phyloP scores from a whole-genome alignment of 2,113 vertebrate species.

The Progne subis region DNA sequence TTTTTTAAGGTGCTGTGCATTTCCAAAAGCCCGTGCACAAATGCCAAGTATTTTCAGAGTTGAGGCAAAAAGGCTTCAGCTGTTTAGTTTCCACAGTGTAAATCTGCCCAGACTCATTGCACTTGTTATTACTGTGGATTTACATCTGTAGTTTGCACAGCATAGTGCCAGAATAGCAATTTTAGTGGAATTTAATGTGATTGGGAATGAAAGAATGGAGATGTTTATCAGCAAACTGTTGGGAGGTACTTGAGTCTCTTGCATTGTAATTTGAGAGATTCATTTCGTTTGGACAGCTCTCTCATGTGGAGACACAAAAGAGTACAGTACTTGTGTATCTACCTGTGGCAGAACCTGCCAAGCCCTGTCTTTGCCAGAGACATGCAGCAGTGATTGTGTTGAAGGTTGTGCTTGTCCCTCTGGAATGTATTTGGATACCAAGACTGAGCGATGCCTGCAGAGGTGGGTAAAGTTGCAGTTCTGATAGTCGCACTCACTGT shows the following conservation, averaged over 20 bases:
- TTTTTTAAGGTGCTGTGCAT: neutral
- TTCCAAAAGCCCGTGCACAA: neutral
- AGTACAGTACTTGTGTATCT: conserved; percentile 89
- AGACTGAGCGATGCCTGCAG: conserved; percentile 81
- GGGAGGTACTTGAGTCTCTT: neutral
- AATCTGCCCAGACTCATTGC: neutral
- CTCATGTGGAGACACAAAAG: conserved; percentile 86
- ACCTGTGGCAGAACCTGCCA: conserved; percentile 88
- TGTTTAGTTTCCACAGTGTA: neutral
- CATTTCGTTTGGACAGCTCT: conserved; percentile 76
- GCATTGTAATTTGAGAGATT: conserved; percentile 3
- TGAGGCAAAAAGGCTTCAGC: neutral
- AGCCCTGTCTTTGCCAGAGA: conserved; percentile 79
- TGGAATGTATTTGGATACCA: conserved; percentile 84
- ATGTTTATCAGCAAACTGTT: conserved; percentile 25
- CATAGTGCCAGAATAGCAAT: conserved; percentile 21
- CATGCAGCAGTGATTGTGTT: conserved; percentile 84
- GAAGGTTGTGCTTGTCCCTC: conserved; percentile 92
- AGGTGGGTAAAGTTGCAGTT: conserved; percentile 57
- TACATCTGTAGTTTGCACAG: conserved; percentile 37
- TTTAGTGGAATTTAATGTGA: conserved; percentile 50
- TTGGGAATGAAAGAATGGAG: conserved; percentile 1
- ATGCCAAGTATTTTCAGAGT: neutral
- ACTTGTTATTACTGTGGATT: conserved; percentile 4
- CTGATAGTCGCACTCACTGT: accelerated